Percentiles rank a stretch among this genome's conserved stretches.
Conservation (phyloP, 2,797 vertebrate species). For the Anableps anableps region DNA sequence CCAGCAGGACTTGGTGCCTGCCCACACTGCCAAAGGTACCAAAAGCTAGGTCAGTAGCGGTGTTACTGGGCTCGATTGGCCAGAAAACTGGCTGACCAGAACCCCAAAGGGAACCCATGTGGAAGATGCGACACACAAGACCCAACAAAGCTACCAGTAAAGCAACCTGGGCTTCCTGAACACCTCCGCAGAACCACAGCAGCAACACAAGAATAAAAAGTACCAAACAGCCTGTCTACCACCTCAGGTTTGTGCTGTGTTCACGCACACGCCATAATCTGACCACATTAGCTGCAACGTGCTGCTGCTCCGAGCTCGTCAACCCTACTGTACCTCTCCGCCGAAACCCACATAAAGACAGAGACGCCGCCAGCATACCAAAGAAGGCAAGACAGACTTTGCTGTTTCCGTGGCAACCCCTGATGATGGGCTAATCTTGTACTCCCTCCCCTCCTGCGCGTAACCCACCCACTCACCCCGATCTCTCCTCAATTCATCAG, state of each 20-base stretch:
- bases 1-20: too few species aligned
- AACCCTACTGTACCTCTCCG: conserved; percentile 58
- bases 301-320: conserved; percentile 18
- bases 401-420: conserved; percentile 81
- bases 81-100: too few species aligned
- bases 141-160: too few species aligned
- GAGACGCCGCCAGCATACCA: conserved; percentile 73
- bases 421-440: conserved; percentile 66
- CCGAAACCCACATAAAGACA: conserved; percentile 43
- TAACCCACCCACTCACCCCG: conserved; percentile 53
- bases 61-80: too few species aligned
- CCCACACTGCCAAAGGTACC: too few species aligned
- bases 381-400: conserved; percentile 71
- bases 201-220: too few species aligned
- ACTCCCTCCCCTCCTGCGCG: conserved; percentile 39
- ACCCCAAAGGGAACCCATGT: too few species aligned
- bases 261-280: not conserved
- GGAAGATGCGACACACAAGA: too few species aligned
- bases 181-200: too few species aligned
- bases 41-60: too few species aligned
- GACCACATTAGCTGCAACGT: conserved; percentile 21
- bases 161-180: too few species aligned
- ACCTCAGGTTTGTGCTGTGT: not conserved
- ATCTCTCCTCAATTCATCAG: conserved; percentile 61
- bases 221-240: not conserved